Conservation (phyloP, 2,113 vertebrate species). For the Anhinga rufa region DNA sequence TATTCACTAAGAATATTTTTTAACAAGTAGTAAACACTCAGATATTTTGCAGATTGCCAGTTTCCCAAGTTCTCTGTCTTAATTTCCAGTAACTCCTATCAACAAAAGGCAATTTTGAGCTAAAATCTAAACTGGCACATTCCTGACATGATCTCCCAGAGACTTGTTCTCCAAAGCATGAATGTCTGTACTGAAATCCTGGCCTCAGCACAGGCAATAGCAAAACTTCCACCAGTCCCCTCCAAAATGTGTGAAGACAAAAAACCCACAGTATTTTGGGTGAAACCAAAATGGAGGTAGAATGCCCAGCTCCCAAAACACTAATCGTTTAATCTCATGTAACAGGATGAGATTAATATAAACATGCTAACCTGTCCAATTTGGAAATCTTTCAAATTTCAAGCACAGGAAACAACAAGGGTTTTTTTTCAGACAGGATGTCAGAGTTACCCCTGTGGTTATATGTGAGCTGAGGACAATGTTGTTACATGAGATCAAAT, state of each 20-base stretch:
- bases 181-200: neutral
- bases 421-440: constrained; percentile 1
- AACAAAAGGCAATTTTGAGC: neutral
- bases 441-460: constrained; percentile 33
- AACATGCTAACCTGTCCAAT: constrained; percentile 46
- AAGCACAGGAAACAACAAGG: constrained; percentile 58
- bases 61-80: neutral
- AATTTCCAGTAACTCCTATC: neutral
- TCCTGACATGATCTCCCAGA: neutral
- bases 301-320: neutral
- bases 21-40: neutral
- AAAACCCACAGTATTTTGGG: neutral
- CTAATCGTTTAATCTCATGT: neutral
- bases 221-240: neutral
- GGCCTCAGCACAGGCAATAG: neutral
- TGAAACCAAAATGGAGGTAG: neutral
- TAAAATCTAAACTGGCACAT: neutral
- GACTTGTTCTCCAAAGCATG: neutral
- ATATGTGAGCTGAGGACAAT: constrained; percentile 58
- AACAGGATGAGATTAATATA: constrained; percentile 57
- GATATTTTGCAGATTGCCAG: neutral
- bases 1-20: neutral
- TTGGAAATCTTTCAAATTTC: constrained; percentile 51
- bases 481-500: constrained; percentile 18
- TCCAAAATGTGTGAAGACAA: neutral